Base-by-base conservation (phyloP, 2,888 invertebrate genomes). In the Troides helena region DNA sequence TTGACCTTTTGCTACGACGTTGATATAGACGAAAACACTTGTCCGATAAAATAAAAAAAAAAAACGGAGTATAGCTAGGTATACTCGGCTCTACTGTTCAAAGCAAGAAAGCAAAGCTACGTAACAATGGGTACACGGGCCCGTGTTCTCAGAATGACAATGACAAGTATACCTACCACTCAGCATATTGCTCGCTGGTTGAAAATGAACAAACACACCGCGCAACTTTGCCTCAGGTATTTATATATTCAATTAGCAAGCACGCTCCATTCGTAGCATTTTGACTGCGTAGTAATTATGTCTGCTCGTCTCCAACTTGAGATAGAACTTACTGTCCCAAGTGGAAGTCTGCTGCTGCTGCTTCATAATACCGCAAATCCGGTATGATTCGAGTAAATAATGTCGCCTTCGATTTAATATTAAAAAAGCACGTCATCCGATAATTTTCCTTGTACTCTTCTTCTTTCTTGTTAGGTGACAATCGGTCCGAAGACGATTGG, bases 171-270 rank as follows among this genome's bases (percentile, higher is more conserved):
- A 65, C 61, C 65, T 64, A 68, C 65, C 68, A 68, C 67, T 71
- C 71, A 67, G 68, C 65, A 62, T 68, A 67, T 65, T 68, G 68
- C 68, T 68, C 61, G 62, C 68, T 46, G 62, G 56, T 62, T 70
- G 70, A 36, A 71, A 69, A 68, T 69, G 67, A 66, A 69, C 64
- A 61, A 77, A 74, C 80, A 75, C 78, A 78, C 74, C 36, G 23
- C 36, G 17, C 18, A 58, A 30, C 39, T 58, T 17, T 66, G 30
- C 4, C 23, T n/a, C 46, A 17, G 14, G 36, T 30, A 46, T 50
- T 59, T 62, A 30, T 39, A 36, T 25, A 56, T 61, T 62, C 58
- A 53, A 62, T 69, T 62, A 62, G 36, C 36, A 57, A 6, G 18
- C 36, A 30, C 59, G 17, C 17, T 61, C 36, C 23, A 58, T 25